Conservation (phyloP, 2,113 vertebrate genomes). For the Stictonetta naevosa region DNA sequence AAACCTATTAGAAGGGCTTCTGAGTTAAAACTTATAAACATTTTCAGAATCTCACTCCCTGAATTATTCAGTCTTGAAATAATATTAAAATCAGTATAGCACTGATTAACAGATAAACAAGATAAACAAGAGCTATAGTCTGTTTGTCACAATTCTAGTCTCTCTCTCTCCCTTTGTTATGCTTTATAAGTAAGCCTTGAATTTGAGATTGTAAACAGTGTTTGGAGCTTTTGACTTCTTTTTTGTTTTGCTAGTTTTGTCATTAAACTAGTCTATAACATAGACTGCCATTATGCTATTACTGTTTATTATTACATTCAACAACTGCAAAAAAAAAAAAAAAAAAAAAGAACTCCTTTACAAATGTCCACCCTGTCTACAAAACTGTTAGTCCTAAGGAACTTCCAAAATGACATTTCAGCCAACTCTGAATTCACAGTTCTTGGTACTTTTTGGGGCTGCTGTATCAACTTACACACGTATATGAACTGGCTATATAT, state of each 20-base stretch:
- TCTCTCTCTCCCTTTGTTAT: background rate
- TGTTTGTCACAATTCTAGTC: background rate
- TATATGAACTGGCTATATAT: too few species aligned
- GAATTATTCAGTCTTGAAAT: background rate
- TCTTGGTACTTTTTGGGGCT: background rate
- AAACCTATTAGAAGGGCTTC: background rate
- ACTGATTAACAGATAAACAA: background rate
- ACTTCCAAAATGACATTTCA: background rate
- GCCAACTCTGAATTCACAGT: background rate
- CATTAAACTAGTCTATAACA: background rate
- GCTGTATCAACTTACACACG: background rate
- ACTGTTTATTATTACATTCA: background rate
- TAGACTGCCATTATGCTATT: background rate
- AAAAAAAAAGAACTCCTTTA: background rate
- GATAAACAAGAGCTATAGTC: background rate
- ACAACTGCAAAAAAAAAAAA: background rate
- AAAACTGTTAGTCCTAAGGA: background rate
- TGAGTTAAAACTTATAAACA: background rate
- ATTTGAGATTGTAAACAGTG: background rate
- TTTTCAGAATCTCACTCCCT: background rate
- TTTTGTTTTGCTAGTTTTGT: background rate
- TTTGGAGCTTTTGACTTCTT: background rate
- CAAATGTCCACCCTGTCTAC: background rate
- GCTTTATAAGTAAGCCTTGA: background rate
- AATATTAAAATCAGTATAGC: background rate